Base-by-base conservation (phyloP, 2,797 vertebrate genomes). In the Eulemur albifrons region DNA sequence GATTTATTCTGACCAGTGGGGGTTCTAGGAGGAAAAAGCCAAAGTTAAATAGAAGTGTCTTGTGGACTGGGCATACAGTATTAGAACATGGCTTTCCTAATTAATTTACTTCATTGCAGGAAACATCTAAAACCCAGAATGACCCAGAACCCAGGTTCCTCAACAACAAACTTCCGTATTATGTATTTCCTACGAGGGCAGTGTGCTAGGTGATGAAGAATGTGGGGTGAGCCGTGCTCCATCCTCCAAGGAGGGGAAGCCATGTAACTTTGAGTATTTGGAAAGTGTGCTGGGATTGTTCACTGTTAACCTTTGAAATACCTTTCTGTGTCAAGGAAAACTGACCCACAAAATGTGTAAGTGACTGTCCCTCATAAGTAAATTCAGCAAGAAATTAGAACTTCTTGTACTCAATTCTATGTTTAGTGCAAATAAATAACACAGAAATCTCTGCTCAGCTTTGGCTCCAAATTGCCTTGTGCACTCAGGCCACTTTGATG, bases 11-110 rank as follows among this genome's bases (percentile, higher is more conserved):
- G 81, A 96, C 63, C 27, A 40, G 14, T 32, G 82, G 97, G 27
- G 87, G n/a, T 14, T 97, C 96, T 97, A 89, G 73, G 59, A 90
- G 87, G 72, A 94, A 97, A 57, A 70, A 94, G 23, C 2, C 13
- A 4, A 30, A 59, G 70, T 76, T 86, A 94, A 76, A 50, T 5
- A 21, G 12, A 59, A 61, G 23, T 25, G n/a, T 54, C 18, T 38
- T 73, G 61, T n/a, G 27, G 40, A 38, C 69, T 50, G 54, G 91
- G 59, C 25, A 21, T 15, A 69, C 2, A 35, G 2, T 15, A 32
- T 77, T 84, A 88, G 86, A 91, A 89, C 32, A 61, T 18, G 57
- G 20, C 23, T 59, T 92, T 67, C 50, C 63, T 40, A 90, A 59
- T 77, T 67, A 2, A 85, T 90, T 92, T 70, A 77, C 52, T 88